Percentiles rank a stretch among this genome's conserved stretches.
Evolutionary conservation across 2,113 vertebrate species (phyloP).

Genomic region (Ptyas mucosa): DNA sequence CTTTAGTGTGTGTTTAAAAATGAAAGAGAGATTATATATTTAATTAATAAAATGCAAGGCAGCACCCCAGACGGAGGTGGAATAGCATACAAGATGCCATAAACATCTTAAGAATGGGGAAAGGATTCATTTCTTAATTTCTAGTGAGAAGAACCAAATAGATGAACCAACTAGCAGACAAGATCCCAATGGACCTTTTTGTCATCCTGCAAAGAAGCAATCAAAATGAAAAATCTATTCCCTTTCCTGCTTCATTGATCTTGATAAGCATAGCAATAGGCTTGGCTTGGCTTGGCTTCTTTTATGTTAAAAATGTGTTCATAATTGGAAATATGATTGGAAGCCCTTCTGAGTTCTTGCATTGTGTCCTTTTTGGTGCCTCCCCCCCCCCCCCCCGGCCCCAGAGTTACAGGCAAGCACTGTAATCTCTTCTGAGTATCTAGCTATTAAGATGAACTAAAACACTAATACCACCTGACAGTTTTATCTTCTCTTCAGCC

Average conservation of each 20-base stretch:
- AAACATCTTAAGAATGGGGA: background rate
- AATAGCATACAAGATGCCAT: background rate
- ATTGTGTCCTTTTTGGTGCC: conserved; percentile 7
- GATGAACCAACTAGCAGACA: background rate
- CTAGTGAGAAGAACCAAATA: background rate
- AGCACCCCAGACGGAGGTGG: background rate
- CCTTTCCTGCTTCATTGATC: background rate
- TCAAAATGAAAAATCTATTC: conserved; percentile 5
- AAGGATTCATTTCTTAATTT: background rate
- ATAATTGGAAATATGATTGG: background rate
- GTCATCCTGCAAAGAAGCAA: background rate
- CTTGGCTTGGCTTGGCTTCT: conserved; percentile 12
- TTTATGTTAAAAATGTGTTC: conserved; percentile 8
- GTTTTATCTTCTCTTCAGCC: conserved; percentile 47
- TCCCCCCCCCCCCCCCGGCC: background rate
- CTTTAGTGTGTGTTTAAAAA: background rate
- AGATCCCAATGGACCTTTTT: background rate
- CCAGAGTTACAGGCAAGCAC: background rate
- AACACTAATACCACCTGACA: conserved; percentile 44
- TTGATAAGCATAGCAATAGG: conserved; percentile 7
- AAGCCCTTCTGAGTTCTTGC: conserved; percentile 31
- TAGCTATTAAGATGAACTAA: conserved; percentile 47
- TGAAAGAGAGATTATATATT: background rate
- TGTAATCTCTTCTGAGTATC: conserved; percentile 46
- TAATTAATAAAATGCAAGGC: background rate